Evolutionary conservation across 64 coral and sea anemone species (phyloP).

Genomic region (Catalaphyllia jardinei): DNA sequence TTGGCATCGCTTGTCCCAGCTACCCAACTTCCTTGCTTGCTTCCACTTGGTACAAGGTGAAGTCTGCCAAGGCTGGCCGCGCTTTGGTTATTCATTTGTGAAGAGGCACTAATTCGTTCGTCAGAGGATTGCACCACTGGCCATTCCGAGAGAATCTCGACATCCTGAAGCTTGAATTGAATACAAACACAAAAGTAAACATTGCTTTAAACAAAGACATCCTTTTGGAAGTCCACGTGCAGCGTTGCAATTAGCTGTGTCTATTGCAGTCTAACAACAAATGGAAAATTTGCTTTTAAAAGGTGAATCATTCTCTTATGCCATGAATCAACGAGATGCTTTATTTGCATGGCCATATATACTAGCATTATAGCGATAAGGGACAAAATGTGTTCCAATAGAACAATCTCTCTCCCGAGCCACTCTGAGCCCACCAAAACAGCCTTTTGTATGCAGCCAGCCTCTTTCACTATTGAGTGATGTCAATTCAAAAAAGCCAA

Average conservation of each 20-base stretch:
- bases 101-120: conserved; percentile 43
- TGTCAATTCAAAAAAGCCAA: too few relatives aligned
- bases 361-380: too few relatives aligned
- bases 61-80: conserved; percentile 17
- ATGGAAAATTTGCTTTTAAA: too few relatives aligned
- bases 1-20: not conserved
- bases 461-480: not conserved
- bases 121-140: conserved; percentile 45
- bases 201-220: not conserved
- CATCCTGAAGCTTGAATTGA: not conserved
- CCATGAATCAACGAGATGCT: too few relatives aligned
- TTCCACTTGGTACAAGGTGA: not conserved
- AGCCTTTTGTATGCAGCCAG: not conserved
- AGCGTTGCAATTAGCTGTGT: too few relatives aligned
- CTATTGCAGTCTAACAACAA: too few relatives aligned
- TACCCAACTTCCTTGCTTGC: conserved; percentile 24
- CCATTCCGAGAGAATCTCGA: conserved; percentile 46
- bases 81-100: not conserved
- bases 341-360: too few relatives aligned
- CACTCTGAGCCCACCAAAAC: too few relatives aligned
- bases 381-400: too few relatives aligned
- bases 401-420: too few relatives aligned
- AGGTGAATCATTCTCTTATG: too few relatives aligned
- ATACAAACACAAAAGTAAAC: not conserved
- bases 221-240: too few relatives aligned